phyloP scores from a whole-genome alignment of 2,888 invertebrate species.

The Drosophila subquinaria region DNA sequence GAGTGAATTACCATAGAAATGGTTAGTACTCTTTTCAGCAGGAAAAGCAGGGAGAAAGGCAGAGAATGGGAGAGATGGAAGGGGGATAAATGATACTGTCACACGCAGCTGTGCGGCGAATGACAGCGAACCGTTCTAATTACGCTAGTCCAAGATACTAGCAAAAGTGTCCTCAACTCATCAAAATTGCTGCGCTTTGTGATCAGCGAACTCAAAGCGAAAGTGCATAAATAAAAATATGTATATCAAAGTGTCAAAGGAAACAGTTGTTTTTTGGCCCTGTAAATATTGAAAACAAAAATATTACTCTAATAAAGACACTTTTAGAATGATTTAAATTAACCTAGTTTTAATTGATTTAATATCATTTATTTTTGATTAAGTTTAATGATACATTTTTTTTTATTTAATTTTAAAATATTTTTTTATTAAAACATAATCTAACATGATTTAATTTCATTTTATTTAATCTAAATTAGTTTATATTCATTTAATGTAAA shows the following conservation, averaged over 20 bases:
- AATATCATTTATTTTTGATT: not conserved
- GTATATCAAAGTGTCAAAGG: not conserved
- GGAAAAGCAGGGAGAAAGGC: not conserved
- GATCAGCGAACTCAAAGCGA: conserved; percentile 30
- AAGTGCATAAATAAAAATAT: not conserved
- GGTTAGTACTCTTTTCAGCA: not conserved
- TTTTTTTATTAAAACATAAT: too few relatives aligned
- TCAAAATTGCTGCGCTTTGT: conserved; percentile 45
- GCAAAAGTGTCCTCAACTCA: conserved; percentile 23
- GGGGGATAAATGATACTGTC: conserved; percentile 6
- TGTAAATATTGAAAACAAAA: not conserved
- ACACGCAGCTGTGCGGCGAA: conserved; percentile 18
- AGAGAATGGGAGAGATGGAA: not conserved
- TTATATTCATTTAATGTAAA: too few relatives aligned
- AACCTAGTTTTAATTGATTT: not conserved
- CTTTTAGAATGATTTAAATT: too few relatives aligned
- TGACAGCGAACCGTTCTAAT: conserved; percentile 45
- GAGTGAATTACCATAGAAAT: conserved; percentile 30
- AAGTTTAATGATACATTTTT: too few relatives aligned
- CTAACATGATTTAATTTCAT: too few relatives aligned
- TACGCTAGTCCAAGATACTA: conserved; percentile 25
- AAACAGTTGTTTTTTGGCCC: not conserved
- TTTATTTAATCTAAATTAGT: too few relatives aligned
- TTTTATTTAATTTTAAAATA: too few relatives aligned
- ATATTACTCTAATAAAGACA: too few relatives aligned